A percentile compares a stretch with the other conserved stretches of the same genome.
These are phyloP conservation scores for Caradrina clavipalpis DNA, from an alignment of 2,888 invertebrate genomes.

Conservation along the genomic window DNA sequence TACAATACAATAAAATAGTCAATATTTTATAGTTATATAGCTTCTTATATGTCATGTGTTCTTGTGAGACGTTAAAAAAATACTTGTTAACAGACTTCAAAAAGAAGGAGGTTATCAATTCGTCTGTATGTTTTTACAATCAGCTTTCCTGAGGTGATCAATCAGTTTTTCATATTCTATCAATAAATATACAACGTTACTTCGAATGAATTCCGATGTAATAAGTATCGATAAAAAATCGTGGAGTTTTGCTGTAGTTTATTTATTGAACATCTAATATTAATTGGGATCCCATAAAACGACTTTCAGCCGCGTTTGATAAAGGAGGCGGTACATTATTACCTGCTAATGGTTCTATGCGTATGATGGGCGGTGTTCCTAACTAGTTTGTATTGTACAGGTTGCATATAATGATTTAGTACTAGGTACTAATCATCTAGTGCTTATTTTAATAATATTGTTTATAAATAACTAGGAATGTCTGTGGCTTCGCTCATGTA, in stretches of 20 bases:
- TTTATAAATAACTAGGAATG: too few species aligned
- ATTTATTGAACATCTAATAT: background rate
- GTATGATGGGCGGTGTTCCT: background rate
- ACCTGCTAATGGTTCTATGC: slow-evolving; percentile 18
- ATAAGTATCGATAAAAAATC: background rate
- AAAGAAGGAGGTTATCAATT: too few species aligned
- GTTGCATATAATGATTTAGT: background rate
- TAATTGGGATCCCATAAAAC: slow-evolving; percentile 5
- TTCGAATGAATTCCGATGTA: too few species aligned
- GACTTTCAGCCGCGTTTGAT: slow-evolving; percentile 8
- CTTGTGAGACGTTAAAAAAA: background rate
- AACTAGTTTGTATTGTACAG: slow-evolving; percentile 12
- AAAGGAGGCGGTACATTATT: slow-evolving; percentile 26
- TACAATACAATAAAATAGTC: too few species aligned
- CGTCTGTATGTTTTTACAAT: too few species aligned
- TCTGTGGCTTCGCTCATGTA: too few species aligned
- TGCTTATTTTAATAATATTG: too few species aligned
- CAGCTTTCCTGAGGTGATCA: background rate
- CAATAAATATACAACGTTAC: too few species aligned
- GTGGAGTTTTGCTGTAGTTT: background rate
- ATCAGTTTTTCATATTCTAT: too few species aligned
- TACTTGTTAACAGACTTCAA: background rate
- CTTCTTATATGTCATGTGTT: too few species aligned
- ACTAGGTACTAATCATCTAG: too few species aligned
- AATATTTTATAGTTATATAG: too few species aligned